Evolutionary conservation across 2,113 vertebrate species (phyloP).

Genomic region (Apodemus sylvaticus): DNA sequence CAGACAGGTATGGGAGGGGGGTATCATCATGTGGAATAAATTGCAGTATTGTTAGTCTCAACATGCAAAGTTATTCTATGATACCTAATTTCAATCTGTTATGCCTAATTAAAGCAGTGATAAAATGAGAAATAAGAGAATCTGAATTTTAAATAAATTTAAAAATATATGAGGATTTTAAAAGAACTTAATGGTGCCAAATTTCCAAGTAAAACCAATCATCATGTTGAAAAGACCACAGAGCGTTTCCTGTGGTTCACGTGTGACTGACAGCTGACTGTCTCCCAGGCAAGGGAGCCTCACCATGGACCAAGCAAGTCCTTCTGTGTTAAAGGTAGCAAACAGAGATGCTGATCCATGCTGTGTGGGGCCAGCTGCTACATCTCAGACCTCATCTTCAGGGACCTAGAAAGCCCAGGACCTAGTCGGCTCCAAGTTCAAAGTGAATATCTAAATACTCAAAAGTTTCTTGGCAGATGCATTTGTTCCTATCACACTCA

Average conservation of each 20-base stretch:
- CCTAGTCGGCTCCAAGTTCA: slow-evolving; percentile 18
- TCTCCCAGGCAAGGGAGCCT: not conserved
- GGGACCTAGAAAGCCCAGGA: not conserved
- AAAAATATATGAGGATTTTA: slow-evolving; percentile 68
- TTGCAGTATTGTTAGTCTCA: slow-evolving; percentile 78
- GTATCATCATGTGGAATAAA: slow-evolving; percentile 61
- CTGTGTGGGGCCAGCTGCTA: not conserved
- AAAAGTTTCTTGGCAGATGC: slow-evolving; percentile 2
- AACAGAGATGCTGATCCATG: not conserved
- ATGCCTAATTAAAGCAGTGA: slow-evolving; percentile 77
- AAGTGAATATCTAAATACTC: slow-evolving; percentile 15
- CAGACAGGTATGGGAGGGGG: slow-evolving; percentile 19
- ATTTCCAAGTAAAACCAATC: slow-evolving; percentile 53
- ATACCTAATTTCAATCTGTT: slow-evolving; percentile 79
- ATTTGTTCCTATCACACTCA: slow-evolving; percentile 13
- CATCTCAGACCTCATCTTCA: not conserved
- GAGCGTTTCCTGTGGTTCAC: not conserved
- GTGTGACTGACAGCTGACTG: not conserved
- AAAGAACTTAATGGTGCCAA: slow-evolving; percentile 55
- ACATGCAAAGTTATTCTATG: slow-evolving; percentile 79
- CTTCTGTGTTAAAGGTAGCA: not conserved
- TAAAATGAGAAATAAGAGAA: slow-evolving; percentile 72
- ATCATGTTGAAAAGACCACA: slow-evolving; percentile 50
- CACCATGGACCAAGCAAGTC: not conserved
- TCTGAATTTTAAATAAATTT: slow-evolving; percentile 79